Percentiles rank a stretch among this genome's conserved stretches.
Conservation (phyloP, 2,888 invertebrate genomes). For the Agrotis ipsilon region DNA sequence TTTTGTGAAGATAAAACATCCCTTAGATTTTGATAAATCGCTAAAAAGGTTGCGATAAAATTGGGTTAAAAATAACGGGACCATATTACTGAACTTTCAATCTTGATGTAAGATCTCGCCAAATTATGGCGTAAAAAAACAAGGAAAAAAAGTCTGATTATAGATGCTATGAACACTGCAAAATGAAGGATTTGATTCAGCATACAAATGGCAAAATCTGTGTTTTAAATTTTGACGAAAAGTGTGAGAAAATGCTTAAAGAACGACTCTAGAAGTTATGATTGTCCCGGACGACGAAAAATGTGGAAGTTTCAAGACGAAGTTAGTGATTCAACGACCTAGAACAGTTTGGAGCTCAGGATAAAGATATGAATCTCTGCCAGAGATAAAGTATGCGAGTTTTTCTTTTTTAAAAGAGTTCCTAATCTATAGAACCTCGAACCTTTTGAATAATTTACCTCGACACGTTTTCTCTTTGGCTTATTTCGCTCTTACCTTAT, state of each 20-base stretch:
- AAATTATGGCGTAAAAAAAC: constrained; percentile 37
- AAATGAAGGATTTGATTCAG: constrained; percentile 54
- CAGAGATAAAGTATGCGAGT: constrained; percentile 58
- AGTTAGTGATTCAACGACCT: constrained; percentile 59
- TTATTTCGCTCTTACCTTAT: constrained; percentile 55
- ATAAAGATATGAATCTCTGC: constrained; percentile 61
- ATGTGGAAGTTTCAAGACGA: constrained; percentile 52
- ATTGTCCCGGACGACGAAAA: constrained; percentile 43
- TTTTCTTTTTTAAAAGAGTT: constrained; percentile 56
- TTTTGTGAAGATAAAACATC: constrained; percentile 61
- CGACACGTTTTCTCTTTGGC: constrained; percentile 32
- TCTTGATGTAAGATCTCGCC: constrained; percentile 33
- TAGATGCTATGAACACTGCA: constrained; percentile 44
- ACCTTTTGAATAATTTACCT: constrained; percentile 64
- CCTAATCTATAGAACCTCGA: constrained; percentile 53
- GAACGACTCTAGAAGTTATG: constrained; percentile 31
- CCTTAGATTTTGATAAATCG: constrained; percentile 75
- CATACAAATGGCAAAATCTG: constrained; percentile 50
- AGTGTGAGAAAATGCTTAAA: constrained; percentile 41
- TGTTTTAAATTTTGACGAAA: constrained; percentile 46
- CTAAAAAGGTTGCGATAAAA: constrained; percentile 60
- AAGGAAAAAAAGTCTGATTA: constrained; percentile 12
- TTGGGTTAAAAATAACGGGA: constrained; percentile 57
- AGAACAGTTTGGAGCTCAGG: constrained; percentile 54
- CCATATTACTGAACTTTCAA: constrained; percentile 47